Percentiles rank a stretch among this genome's conserved stretches.
These are phyloP conservation scores for Lepilemur septentrionalis DNA, from an alignment of 2,797 vertebrate species.

Conservation along the genomic window DNA sequence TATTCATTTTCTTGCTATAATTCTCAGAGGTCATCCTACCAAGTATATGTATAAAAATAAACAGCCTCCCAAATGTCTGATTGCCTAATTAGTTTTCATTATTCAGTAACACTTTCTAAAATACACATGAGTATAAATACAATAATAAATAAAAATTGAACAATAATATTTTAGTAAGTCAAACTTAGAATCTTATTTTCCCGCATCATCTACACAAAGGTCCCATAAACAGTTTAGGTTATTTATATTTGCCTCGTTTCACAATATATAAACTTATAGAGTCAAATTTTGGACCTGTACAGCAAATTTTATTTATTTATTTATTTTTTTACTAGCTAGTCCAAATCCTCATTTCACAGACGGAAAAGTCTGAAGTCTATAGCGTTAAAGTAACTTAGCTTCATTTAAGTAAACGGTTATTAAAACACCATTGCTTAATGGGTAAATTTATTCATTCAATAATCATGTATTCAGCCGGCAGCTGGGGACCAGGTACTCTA, in stretches of 20 bases:
- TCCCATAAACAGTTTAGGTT: background rate
- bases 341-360: conserved; percentile 34
- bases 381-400: background rate
- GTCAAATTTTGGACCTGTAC: background rate
- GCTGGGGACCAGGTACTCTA: background rate
- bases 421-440: background rate
- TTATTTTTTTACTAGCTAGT: background rate
- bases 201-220: background rate
- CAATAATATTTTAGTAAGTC: background rate
- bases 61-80: background rate
- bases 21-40: background rate
- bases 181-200: background rate
- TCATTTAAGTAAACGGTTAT: background rate
- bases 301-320: background rate
- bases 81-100: background rate
- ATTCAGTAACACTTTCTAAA: conserved; percentile 37
- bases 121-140: background rate
- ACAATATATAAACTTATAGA: background rate
- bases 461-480: background rate
- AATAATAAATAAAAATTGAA: conserved; percentile 3
- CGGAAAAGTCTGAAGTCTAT: background rate
- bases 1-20: conserved; percentile 22
- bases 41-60: conserved; percentile 18
- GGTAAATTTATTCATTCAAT: background rate
- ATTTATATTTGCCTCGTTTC: background rate